phyloP scores from a whole-genome alignment of 1,140 invertebrate species.

The Drosophila kanapiae region DNA sequence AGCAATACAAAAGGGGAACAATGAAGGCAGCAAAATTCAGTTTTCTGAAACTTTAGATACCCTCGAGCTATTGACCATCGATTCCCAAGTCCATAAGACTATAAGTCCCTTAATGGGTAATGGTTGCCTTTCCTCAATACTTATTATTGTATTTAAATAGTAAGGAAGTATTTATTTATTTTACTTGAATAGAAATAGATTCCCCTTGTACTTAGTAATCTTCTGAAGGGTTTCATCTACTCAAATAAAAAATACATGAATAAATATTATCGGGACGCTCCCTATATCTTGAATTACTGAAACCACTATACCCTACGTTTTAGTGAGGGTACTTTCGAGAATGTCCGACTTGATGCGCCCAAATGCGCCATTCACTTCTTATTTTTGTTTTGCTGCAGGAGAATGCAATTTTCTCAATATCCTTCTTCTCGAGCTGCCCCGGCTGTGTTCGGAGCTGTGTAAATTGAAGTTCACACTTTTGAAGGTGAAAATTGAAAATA shows the following conservation, averaged over 20 bases:
- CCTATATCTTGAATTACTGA: not conserved
- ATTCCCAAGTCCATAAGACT: too few relatives aligned
- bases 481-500: slow-evolving; percentile 80
- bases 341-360: slow-evolving; percentile 19
- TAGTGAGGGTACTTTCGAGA: not conserved
- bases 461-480: slow-evolving; percentile 78
- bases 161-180: too few relatives aligned
- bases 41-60: slow-evolving; percentile 15
- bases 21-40: not conserved
- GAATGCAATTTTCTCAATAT: slow-evolving; percentile 68
- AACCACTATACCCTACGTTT: not conserved
- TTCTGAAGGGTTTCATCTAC: not conserved
- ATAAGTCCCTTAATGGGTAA: too few relatives aligned
- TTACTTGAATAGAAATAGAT: too few relatives aligned
- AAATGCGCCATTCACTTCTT: slow-evolving; percentile 20
- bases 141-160: too few relatives aligned
- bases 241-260: not conserved
- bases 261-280: not conserved
- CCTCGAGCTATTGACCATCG: not conserved
- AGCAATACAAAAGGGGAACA: slow-evolving; percentile 28
- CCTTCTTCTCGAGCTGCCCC: slow-evolving; percentile 27
- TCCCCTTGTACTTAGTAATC: too few relatives aligned
- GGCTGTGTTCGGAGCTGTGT: slow-evolving; percentile 33
- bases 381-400: slow-evolving; percentile 23
- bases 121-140: too few relatives aligned